These are phyloP conservation scores for Petrolisthes cinctipes DNA, from an alignment of 2,888 invertebrate genomes.

Conservation along the genomic window DNA sequence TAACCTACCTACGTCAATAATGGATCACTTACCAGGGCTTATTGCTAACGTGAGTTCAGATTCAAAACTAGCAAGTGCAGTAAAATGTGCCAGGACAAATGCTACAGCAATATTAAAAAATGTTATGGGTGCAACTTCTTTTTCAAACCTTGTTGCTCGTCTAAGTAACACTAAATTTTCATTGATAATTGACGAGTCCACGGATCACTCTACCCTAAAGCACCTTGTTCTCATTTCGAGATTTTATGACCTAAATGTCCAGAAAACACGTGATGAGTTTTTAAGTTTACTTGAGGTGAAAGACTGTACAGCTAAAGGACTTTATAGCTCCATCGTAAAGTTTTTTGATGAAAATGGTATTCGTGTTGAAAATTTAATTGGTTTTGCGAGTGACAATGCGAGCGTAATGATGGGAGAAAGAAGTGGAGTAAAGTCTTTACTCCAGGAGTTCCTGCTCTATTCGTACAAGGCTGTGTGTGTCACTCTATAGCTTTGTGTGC, in stretches of 20 bases:
- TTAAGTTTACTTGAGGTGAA: constrained; percentile 26
- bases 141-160: constrained; percentile 17
- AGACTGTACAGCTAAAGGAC: constrained; percentile 30
- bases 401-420: constrained; percentile 44
- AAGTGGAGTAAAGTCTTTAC: constrained; percentile 26
- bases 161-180: constrained; percentile 36
- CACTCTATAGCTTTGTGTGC: neutral
- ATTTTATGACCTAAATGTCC: constrained; percentile 20
- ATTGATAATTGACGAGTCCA: constrained; percentile 30
- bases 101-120: constrained; percentile 28
- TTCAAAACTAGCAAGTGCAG: constrained; percentile 29
- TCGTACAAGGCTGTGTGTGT: constrained; percentile 43
- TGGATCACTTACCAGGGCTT: constrained; percentile 20
- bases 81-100: constrained; percentile 47
- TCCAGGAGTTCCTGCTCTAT: constrained; percentile 20
- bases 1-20: constrained; percentile 18
- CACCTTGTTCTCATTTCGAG: constrained; percentile 23
- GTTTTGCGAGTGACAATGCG: constrained; percentile 44
- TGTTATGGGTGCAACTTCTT: constrained; percentile 22
- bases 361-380: constrained; percentile 44
- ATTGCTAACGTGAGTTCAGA: constrained; percentile 37
- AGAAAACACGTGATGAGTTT: constrained; percentile 32
- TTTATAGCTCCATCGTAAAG: constrained; percentile 25
- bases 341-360: constrained; percentile 22
- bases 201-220: constrained; percentile 33